These are phyloP conservation scores for Danaus chrysippus DNA, from an alignment of 2,888 invertebrate species.

Conservation along the genomic window DNA sequence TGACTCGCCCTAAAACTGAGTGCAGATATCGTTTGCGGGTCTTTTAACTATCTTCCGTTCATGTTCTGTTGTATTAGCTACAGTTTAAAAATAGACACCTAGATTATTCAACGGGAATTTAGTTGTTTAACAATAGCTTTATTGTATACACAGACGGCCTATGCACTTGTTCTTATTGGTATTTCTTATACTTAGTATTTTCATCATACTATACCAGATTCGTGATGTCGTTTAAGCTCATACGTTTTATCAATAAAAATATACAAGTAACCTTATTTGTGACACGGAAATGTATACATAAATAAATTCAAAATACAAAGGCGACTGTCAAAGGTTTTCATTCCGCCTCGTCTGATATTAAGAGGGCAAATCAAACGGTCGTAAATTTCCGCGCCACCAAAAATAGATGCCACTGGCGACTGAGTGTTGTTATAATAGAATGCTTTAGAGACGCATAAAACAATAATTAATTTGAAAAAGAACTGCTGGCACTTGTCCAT, in stretches of 20 bases:
- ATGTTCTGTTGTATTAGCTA: conserved; percentile 12
- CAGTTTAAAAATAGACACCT: conserved; percentile 16
- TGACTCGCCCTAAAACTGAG: background rate
- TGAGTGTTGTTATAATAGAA: conserved; percentile 69
- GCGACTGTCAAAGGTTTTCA: background rate
- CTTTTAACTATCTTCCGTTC: conserved; percentile 20
- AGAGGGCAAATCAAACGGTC: conserved; percentile 69
- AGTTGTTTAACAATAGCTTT: conserved; percentile 6
- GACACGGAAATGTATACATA: background rate
- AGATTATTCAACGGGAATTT: conserved; percentile 8
- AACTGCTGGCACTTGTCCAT: conserved; percentile 69
- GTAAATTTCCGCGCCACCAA: conserved; percentile 57
- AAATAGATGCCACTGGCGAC: conserved; percentile 56
- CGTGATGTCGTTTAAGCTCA: too few relatives aligned
- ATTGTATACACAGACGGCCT: background rate
- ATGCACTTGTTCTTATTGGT: background rate
- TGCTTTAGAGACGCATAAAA: conserved; percentile 70
- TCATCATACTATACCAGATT: too few relatives aligned
- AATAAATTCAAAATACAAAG: background rate
- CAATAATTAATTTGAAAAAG: conserved; percentile 76
- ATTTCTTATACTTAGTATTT: background rate
- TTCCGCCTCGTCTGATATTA: conserved; percentile 55
- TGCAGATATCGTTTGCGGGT: conserved; percentile 11
- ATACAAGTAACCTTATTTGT: background rate
- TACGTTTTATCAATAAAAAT: background rate